Conservation (phyloP, 2,888 invertebrate species). For the Junonia oenone region DNA sequence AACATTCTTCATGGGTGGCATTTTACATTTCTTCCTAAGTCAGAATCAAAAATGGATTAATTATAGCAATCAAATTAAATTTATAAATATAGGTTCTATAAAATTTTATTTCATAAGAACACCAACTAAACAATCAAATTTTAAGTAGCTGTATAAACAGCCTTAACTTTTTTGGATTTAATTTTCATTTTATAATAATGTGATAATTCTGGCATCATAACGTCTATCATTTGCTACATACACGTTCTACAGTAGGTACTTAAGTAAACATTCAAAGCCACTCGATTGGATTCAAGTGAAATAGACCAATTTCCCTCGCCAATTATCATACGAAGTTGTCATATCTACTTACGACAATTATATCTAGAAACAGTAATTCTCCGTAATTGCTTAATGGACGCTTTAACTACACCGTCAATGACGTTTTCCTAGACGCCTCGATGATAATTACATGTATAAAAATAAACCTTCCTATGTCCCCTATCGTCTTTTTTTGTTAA, state of each 20-base stretch:
- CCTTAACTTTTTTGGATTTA: too few species aligned
- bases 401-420: constrained; percentile 43
- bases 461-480: not conserved
- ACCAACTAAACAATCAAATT: too few species aligned
- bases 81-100: too few species aligned
- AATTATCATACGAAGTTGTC: constrained; percentile 39
- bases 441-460: constrained; percentile 24
- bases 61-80: too few species aligned
- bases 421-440: constrained; percentile 46
- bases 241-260: not conserved
- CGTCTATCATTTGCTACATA: not conserved
- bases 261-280: constrained; percentile 27
- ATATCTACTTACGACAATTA: constrained; percentile 52
- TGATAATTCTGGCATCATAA: too few species aligned
- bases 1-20: too few species aligned
- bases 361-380: constrained; percentile 53
- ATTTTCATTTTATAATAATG: too few species aligned
- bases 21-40: too few species aligned
- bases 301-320: constrained; percentile 43
- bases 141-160: too few species aligned
- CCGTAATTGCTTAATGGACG: constrained; percentile 65
- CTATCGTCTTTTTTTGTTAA: not conserved
- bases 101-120: too few species aligned
- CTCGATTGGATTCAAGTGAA: constrained; percentile 44
- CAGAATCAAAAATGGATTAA: too few species aligned